Evolutionary conservation across 2,113 vertebrate species (phyloP).

Genomic region (Salminus brasiliensis): DNA sequence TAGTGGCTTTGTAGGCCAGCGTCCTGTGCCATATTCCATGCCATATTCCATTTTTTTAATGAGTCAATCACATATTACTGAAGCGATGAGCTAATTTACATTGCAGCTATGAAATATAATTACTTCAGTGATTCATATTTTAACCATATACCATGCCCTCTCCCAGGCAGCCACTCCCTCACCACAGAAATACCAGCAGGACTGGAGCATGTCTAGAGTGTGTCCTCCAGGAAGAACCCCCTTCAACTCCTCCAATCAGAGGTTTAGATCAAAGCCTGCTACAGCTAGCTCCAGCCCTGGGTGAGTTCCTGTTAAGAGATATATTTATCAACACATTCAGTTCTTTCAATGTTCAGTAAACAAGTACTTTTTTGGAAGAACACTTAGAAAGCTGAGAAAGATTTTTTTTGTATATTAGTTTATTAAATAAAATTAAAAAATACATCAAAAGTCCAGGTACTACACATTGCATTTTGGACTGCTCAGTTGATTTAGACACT

Average conservation of each 20-base stretch:
- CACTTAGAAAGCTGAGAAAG: background rate
- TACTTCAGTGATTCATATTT: background rate
- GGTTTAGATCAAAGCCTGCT: constrained; percentile 55
- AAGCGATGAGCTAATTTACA: too few relatives aligned
- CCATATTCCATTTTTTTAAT: too few relatives aligned
- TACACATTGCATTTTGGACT: background rate
- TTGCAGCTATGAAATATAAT: too few relatives aligned
- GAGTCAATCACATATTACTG: too few relatives aligned
- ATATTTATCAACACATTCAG: background rate
- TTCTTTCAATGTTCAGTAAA: background rate
- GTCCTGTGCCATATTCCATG: too few relatives aligned
- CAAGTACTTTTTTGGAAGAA: background rate
- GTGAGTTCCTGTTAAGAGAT: constrained; percentile 74
- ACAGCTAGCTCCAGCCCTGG: constrained; percentile 69
- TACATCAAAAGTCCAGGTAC: background rate
- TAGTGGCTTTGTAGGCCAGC: too few relatives aligned
- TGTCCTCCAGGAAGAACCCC: constrained; percentile 64
- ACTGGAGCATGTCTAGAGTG: constrained; percentile 49
- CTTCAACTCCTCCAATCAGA: constrained; percentile 69
- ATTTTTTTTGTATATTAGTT: background rate
- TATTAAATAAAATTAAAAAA: too few relatives aligned
- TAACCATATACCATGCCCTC: constrained; percentile 21
- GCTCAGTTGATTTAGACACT: background rate
- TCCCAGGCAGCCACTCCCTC: constrained; percentile 70
- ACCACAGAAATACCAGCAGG: constrained; percentile 75